These are phyloP conservation scores for Sciaenops ocellatus DNA, from an alignment of 2,797 vertebrate genomes.

Conservation along the genomic window DNA sequence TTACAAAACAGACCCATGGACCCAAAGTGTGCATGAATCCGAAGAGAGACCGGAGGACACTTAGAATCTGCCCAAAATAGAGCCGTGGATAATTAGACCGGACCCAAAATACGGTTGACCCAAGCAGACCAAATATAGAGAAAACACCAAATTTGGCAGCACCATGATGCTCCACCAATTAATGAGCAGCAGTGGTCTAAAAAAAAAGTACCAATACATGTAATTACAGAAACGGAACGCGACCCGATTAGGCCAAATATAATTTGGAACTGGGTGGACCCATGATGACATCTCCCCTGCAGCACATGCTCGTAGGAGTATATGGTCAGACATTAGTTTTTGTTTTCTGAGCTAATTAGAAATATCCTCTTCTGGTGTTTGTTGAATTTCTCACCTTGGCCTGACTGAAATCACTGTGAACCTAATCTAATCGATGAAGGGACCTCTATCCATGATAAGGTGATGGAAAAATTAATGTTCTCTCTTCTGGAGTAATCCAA, in stretches of 20 bases:
- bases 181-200: neutral
- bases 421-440: conserved; percentile 70
- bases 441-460: conserved; percentile 68
- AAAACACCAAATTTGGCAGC: neutral
- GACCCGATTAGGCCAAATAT: neutral
- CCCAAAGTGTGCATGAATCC: neutral
- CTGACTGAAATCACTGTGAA: conserved; percentile 52
- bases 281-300: conserved; percentile 1
- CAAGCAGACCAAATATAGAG: conserved; percentile 1
- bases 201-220: neutral
- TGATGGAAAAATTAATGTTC: conserved; percentile 69
- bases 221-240: conserved; percentile 4
- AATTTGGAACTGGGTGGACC: conserved; percentile 1
- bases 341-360: conserved; percentile 32
- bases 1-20: neutral
- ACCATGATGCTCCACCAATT: neutral
- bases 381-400: conserved; percentile 45
- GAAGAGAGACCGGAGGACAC: neutral
- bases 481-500: conserved; percentile 71
- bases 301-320: neutral
- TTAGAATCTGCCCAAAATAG: neutral
- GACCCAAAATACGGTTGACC: neutral
- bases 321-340: conserved; percentile 9
- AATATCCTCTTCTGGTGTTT: conserved; percentile 39
- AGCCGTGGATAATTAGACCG: conserved; percentile 3